Evolutionary conservation across 2,888 invertebrate genomes (phyloP).

Genomic region (Plebejus argus): DNA sequence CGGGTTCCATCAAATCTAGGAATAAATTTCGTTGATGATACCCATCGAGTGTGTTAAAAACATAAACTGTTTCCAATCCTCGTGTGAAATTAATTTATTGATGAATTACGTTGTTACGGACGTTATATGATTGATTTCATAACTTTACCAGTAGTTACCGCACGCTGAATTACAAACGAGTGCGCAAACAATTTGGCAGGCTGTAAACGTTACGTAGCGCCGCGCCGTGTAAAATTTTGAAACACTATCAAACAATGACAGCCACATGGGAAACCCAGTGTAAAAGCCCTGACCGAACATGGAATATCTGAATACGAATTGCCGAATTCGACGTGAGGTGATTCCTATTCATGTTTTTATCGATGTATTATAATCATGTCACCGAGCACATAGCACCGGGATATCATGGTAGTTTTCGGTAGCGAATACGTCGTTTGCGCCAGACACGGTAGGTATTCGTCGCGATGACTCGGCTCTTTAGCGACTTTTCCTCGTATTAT

Average conservation of each 20-base stretch:
- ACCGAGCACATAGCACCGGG: background rate
- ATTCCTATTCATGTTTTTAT: slow-evolving; percentile 6
- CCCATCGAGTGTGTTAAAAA: background rate
- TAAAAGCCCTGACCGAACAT: slow-evolving; percentile 22
- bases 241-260: slow-evolving; percentile 7
- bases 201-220: slow-evolving; percentile 7
- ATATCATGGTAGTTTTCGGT: background rate
- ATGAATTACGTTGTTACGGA: background rate
- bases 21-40: background rate
- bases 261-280: slow-evolving; percentile 11
- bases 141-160: slow-evolving; percentile 14
- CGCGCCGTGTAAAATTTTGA: slow-evolving; percentile 16
- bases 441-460: background rate
- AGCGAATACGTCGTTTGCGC: background rate
- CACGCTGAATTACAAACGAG: background rate
- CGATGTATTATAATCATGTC: slow-evolving; percentile 1
- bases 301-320: slow-evolving; percentile 24
- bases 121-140: slow-evolving; percentile 29
- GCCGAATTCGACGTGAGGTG: slow-evolving; percentile 24
- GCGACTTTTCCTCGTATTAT: background rate
- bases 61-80: background rate
- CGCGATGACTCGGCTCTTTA: background rate
- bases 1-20: too few species aligned
- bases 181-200: slow-evolving; percentile 8
- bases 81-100: background rate